Conservation (phyloP, 2,888 invertebrate species). For the Synergus gifuensis region DNA sequence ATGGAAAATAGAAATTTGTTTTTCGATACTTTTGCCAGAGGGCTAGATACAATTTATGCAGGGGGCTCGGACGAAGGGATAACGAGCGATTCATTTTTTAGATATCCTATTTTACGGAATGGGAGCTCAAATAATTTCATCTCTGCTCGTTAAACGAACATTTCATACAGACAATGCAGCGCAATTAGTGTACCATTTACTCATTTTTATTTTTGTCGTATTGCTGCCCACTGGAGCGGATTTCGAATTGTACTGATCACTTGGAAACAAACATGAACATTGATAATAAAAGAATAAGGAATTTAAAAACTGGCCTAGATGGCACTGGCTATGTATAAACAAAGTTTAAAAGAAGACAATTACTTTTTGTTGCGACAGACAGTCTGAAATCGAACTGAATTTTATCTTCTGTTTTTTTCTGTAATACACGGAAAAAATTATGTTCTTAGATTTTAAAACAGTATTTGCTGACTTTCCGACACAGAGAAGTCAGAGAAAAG, state of each 20-base stretch:
- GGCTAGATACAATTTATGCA: background rate
- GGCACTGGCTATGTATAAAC: too few relatives aligned
- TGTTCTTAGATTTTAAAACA: too few relatives aligned
- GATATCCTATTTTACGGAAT: conserved; percentile 51
- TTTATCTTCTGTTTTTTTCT: background rate
- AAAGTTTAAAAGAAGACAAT: too few relatives aligned
- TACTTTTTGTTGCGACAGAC: too few relatives aligned
- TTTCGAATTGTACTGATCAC: background rate
- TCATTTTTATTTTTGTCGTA: conserved; percentile 7
- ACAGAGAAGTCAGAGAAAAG: too few relatives aligned
- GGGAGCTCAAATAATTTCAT: conserved; percentile 48
- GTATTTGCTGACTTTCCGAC: too few relatives aligned
- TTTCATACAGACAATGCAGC: conserved; percentile 56
- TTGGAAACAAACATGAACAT: background rate
- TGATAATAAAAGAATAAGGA: too few relatives aligned
- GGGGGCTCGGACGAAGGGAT: conserved; percentile 30
- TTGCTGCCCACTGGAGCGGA: conserved; percentile 11
- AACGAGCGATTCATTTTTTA: conserved; percentile 56
- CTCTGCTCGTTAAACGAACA: conserved; percentile 53
- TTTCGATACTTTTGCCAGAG: background rate
- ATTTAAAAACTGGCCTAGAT: too few relatives aligned
- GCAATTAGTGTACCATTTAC: conserved; percentile 51
- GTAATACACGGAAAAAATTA: too few relatives aligned
- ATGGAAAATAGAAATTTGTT: background rate
- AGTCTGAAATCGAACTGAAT: too few relatives aligned